These are phyloP conservation scores for Eurypyga helias DNA, from an alignment of 2,113 vertebrate genomes.

Conservation along the genomic window DNA sequence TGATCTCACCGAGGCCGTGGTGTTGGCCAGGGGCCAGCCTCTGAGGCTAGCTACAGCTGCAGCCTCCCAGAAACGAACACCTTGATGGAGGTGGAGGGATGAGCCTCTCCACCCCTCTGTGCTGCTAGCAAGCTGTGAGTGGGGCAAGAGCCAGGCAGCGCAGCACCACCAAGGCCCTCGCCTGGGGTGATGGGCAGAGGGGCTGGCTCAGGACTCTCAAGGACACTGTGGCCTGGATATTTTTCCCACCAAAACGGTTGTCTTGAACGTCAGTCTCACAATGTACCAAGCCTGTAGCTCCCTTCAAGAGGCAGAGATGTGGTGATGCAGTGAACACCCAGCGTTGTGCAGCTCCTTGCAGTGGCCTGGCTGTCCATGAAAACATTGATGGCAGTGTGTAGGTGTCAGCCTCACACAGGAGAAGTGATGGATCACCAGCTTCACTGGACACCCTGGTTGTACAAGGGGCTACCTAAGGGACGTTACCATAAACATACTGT, in stretches of 20 bases:
- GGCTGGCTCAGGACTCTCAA: background rate
- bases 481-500: background rate
- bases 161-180: accelerated
- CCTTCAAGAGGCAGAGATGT: background rate
- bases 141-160: background rate
- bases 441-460: background rate
- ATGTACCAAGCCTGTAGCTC: accelerated
- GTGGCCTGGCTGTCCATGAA: background rate
- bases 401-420: background rate
- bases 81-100: background rate
- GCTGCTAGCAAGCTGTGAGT: background rate
- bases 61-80: background rate
- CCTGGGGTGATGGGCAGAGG: accelerated
- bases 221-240: background rate
- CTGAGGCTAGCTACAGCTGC: background rate
- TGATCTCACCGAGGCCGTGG: background rate
- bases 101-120: background rate
- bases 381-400: accelerated
- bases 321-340: background rate
- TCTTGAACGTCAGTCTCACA: background rate
- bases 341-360: background rate
- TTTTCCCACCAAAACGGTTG: background rate
- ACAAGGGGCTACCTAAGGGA: background rate
- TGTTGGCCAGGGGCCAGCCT: background rate
- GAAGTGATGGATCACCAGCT: background rate